Conservation (phyloP, 1,140 invertebrate genomes). For the roundworm (Caenorhabditis elegans) region WBcel235 BX284606.5:8979501-8980000, state of each 20-base stretch:
- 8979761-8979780: background rate
- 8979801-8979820: background rate
- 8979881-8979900: background rate
- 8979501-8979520: no score
- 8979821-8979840: background rate
- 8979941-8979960: background rate
- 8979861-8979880: background rate
- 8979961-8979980: background rate
- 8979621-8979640: no score
- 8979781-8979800: background rate
- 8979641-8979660: no score
- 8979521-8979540: background rate
- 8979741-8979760: background rate
- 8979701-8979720: background rate
- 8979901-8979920: background rate
- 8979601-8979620: background rate
- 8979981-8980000: no score
- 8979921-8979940: background rate
- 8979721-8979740: background rate
- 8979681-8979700: no score
- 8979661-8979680: no score
- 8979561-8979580: slow-evolving; percentile 21
- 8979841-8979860: background rate
- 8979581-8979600: background rate
- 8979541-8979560: background rate